Evolutionary conservation across 2,888 invertebrate species (phyloP).

Genomic region (Melinaea marsaeus): DNA sequence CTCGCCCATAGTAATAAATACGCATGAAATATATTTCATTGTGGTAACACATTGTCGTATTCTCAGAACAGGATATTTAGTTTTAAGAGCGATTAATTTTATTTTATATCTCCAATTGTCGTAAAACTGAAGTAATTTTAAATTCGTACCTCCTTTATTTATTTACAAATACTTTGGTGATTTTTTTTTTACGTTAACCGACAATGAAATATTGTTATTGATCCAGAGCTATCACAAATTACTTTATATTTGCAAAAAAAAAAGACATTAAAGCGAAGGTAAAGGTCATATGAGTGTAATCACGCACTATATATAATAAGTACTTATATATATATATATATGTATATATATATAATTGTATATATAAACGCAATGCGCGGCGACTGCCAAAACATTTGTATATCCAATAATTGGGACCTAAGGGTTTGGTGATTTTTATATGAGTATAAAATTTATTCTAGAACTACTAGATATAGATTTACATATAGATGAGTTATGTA

Average conservation of each 20-base stretch:
- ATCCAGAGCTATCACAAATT: constrained; percentile 22
- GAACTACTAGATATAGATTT: neutral
- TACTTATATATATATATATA: constrained; percentile 39
- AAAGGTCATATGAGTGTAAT: constrained; percentile 43
- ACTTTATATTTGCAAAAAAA: constrained; percentile 29
- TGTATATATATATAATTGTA: constrained; percentile 8
- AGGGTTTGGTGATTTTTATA: constrained; percentile 43
- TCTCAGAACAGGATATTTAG: too few relatives aligned
- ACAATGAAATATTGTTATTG: constrained; percentile 28
- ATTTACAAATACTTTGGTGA: constrained; percentile 14
- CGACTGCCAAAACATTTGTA: constrained; percentile 72
- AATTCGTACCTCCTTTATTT: constrained; percentile 10
- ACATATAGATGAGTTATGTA: neutral
- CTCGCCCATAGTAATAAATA: too few relatives aligned
- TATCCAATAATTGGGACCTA: constrained; percentile 73
- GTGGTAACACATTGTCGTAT: too few relatives aligned
- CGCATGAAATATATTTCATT: too few relatives aligned
- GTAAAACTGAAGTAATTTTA: constrained; percentile 1
- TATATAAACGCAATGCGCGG: constrained; percentile 67
- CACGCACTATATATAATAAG: constrained; percentile 43
- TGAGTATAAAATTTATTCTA: neutral
- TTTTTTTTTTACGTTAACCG: constrained; percentile 17
- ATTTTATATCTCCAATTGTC: neutral
- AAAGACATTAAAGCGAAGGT: constrained; percentile 40
- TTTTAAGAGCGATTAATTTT: too few relatives aligned